Evolutionary conservation across 2,797 vertebrate genomes (phyloP).

Genomic region (Anableps anableps): DNA sequence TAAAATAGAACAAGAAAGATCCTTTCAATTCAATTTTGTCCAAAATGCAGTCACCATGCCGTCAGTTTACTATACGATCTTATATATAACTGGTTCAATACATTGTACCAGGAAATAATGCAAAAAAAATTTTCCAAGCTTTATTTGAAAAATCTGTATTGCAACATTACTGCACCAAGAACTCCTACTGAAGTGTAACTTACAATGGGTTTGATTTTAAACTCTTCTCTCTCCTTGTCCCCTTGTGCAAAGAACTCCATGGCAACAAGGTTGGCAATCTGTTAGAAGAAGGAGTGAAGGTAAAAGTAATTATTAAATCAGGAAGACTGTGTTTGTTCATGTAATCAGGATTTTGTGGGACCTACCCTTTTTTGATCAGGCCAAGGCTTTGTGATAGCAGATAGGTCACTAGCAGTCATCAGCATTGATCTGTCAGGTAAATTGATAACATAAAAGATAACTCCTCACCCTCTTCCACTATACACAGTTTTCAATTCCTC

Average conservation of each 20-base stretch:
- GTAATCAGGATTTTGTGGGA: neutral
- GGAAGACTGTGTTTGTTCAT: conserved; percentile 4
- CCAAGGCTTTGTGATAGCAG: conserved; percentile 74
- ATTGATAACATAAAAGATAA: conserved; percentile 15
- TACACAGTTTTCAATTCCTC: neutral
- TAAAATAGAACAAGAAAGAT: neutral
- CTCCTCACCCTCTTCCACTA: neutral
- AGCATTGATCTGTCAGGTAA: conserved; percentile 64
- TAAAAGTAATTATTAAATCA: conserved; percentile 8
- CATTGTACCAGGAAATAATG: neutral
- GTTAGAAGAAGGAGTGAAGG: conserved; percentile 14
- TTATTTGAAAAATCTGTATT: neutral
- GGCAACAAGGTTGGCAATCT: conserved; percentile 69
- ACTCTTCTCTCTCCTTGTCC: conserved; percentile 70
- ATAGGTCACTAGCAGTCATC: conserved; percentile 72
- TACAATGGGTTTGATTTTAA: conserved; percentile 70
- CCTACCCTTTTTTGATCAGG: conserved; percentile 64
- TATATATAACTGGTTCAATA: neutral
- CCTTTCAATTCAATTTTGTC: neutral
- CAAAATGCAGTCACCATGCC: neutral
- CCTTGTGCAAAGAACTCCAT: conserved; percentile 75
- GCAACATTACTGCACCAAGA: neutral
- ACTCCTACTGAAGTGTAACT: conserved; percentile 26
- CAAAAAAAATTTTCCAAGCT: neutral
- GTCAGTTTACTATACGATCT: neutral